Evolutionary conservation across 2,888 invertebrate species (phyloP).

Genomic region (Muschampia plurimacula): DNA sequence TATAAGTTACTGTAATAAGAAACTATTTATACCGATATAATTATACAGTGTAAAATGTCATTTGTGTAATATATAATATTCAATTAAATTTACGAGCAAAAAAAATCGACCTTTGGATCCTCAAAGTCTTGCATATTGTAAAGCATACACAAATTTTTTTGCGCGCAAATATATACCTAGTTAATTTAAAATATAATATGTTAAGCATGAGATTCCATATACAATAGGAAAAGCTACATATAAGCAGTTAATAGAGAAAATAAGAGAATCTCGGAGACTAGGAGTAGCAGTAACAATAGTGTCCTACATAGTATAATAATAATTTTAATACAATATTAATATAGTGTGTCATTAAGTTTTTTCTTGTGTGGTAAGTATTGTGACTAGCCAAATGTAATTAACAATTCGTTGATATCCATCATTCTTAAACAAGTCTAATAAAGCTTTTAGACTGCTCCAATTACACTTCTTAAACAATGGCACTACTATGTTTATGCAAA

Average conservation of each 20-base stretch:
- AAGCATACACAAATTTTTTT: background rate
- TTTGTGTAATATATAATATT: background rate
- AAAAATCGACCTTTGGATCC: background rate
- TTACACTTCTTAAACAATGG: conserved; percentile 19
- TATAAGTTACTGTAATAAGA: background rate
- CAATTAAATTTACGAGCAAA: background rate
- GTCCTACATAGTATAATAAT: conserved; percentile 16
- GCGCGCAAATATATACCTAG: background rate
- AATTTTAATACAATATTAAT: conserved; percentile 31
- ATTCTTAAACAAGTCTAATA: conserved; percentile 24
- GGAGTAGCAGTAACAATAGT: conserved; percentile 32
- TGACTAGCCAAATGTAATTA: conserved; percentile 77
- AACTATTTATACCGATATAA: background rate
- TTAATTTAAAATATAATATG: conserved; percentile 5
- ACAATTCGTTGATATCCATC: conserved; percentile 73
- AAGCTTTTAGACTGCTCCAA: conserved; percentile 26
- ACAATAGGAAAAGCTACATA: conserved; percentile 38
- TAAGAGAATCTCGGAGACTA: conserved; percentile 41
- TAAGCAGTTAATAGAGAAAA: conserved; percentile 37
- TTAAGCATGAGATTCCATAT: conserved; percentile 58
- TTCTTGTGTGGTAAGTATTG: conserved; percentile 56
- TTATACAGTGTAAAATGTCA: conserved; percentile 40
- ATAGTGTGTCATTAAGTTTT: conserved; percentile 44
- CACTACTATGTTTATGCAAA: conserved; percentile 47
- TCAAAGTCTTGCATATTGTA: background rate